These are phyloP conservation scores for Hycleus phaleratus DNA, from an alignment of 1,140 invertebrate genomes.

Conservation along the genomic window DNA sequence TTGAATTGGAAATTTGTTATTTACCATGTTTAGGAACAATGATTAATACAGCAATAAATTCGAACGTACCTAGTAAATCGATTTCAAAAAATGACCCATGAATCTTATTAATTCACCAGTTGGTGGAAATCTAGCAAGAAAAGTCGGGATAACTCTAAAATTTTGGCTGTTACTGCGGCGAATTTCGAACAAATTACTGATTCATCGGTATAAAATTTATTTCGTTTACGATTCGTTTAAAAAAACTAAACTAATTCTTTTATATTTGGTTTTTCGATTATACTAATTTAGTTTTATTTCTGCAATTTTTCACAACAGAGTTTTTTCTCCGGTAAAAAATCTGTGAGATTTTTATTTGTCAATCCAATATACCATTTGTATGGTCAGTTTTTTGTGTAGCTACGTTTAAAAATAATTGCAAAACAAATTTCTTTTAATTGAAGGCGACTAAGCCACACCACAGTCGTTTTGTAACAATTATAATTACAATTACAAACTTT, in stretches of 20 bases:
- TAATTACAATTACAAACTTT: slow-evolving; percentile 9
- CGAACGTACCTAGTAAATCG: slow-evolving; percentile 22
- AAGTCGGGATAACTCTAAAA: slow-evolving; percentile 64
- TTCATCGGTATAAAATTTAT: slow-evolving; percentile 23
- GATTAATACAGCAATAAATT: slow-evolving; percentile 9
- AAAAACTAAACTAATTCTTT: not conserved
- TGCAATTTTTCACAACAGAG: too few species aligned
- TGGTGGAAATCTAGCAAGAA: slow-evolving; percentile 46
- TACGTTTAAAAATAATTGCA: too few species aligned
- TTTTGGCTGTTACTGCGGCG: slow-evolving; percentile 54
- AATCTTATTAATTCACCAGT: slow-evolving; percentile 9
- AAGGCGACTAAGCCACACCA: slow-evolving; percentile 2
- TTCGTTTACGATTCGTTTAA: too few species aligned
- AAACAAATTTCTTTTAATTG: not conserved
- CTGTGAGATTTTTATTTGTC: too few species aligned
- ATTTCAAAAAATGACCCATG: slow-evolving; percentile 25
- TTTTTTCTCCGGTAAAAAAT: too few species aligned
- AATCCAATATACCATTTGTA: too few species aligned
- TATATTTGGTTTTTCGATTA: not conserved
- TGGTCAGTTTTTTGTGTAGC: too few species aligned
- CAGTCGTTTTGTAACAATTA: slow-evolving; percentile 5
- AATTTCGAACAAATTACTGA: slow-evolving; percentile 33
- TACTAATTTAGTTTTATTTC: too few species aligned
- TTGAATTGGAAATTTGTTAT: slow-evolving; percentile 76
- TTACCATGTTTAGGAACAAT: slow-evolving; percentile 41